Base-by-base conservation (phyloP, 2,888 invertebrate genomes). In the Hypomecis atomaria region DNA sequence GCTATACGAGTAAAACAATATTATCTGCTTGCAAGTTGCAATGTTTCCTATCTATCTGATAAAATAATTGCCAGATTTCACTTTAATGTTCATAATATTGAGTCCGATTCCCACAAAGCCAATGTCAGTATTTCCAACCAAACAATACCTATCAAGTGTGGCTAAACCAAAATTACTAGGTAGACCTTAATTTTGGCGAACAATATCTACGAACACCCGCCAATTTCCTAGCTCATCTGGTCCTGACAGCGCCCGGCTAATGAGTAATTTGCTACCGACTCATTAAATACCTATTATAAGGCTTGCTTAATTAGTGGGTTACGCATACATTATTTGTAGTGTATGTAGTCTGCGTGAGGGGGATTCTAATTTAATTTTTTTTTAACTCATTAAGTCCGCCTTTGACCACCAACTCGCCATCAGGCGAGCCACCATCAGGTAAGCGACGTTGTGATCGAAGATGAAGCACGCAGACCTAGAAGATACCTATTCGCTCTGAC, bases 211-310 rank as follows among this genome's bases (percentile, higher is more conserved):
- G 45, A 65, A 66, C 58, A 59, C 56, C 59, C 65, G 60, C 66
- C 62, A 71, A 70, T 70, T 69, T 67, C 63, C 60, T 53, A 65
- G 61, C 67, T 66, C 52, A 57, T 67, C 69, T 72, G 71, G 52
- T 61, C 62, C 62, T 67, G 71, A 70, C 71, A 70, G 69, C 45
- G 62, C 64, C 56, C 54, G 49, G 67, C 54, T 70, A 70, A 70
- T 72, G 68, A 72, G 69, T 72, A 72, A 72, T 72, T 69, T 67
- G 60, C 61, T 66, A 66, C 62, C 57, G 45, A 54, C 55, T 65
- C 65, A 56, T 66, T 60, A 62, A 62, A 55, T 56, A 62, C 50
- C 62, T 66, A 62, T 59, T 54, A 63, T 47, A 52, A 56, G 43
- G 59, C 49, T 50, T 64, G 59, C 49, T 54, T 62, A 50, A 50